Evolutionary conservation across 2,888 invertebrate species (phyloP), one percentile per base, ranked within the genome.

Genomic region (Spodoptera exigua): DNA sequence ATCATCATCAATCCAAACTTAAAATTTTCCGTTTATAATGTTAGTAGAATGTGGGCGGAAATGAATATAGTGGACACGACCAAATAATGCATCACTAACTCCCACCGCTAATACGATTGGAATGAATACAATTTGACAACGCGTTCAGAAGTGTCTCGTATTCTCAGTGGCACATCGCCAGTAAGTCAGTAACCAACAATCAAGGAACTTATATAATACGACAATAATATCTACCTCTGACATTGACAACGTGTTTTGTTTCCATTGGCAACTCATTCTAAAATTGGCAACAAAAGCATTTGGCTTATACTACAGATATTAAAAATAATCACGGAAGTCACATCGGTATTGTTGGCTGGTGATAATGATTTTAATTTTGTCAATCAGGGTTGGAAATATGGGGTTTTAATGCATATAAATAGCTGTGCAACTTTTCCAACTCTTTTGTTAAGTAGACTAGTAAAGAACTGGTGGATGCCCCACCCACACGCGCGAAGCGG

Each of bases 291-390:
- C 7, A 11, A 43, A 66, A 35, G n/a, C 69, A 61, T 27, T 41
- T 69, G 49, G 58, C 54, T 58, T 40, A 54, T 39, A 45, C 21
- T n/a, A 32, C 21, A 36, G 14, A 57, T 47, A 43, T 58, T 35
- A 70, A 49, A 70, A 49, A 61, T 54, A 56, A 57, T 70, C 32
- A 21, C 64, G 69, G 70, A 51, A 69, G 35, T 61, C 37, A 46
- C 21, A 69, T 48, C 17, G 40, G 40, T 12, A 17, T n/a, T 14
- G 47, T 17, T 41, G 10, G 13, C 2, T 18, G 17, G 32, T 18
- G 2, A 36, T 47, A 11, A 14, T 40, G 47, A 46, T 39, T 37
- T 47, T 47, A 45, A 37, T n/a, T n/a, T n/a, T n/a, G n/a, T n/a
- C n/a, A n/a, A n/a, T n/a, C n/a, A n/a, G n/a, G n/a, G n/a, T n/a